These are phyloP conservation scores for Darevskia mixta DNA, from an alignment of 2,797 vertebrate species.

Conservation along the genomic window DNA sequence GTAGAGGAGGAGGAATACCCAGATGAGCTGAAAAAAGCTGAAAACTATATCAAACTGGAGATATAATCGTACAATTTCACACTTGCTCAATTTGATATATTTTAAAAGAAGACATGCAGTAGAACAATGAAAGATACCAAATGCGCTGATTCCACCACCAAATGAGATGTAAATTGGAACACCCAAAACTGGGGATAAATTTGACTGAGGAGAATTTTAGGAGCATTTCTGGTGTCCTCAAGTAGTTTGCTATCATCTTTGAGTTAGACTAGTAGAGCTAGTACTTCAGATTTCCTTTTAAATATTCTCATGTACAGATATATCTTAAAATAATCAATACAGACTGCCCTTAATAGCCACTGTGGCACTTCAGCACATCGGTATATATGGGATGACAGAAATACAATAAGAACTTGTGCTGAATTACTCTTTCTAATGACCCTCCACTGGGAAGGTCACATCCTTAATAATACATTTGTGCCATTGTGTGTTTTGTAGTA, in stretches of 20 bases:
- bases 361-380: conserved; percentile 15
- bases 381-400: conserved; percentile 6
- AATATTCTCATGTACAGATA: neutral
- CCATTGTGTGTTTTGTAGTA: neutral
- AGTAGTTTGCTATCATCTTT: neutral
- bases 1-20: neutral
- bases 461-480: conserved; percentile 10
- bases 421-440: conserved; percentile 23
- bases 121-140: neutral
- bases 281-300: conserved; percentile 6
- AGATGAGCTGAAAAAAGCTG: neutral
- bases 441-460: neutral
- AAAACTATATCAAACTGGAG: neutral
- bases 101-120: no score
- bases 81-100: neutral
- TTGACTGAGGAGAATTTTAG: neutral
- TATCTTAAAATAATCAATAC: conserved; percentile 27
- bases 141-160: neutral
- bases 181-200: neutral
- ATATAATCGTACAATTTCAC: neutral
- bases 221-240: neutral
- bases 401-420: conserved; percentile 16
- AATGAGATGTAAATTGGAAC: neutral
- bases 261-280: neutral
- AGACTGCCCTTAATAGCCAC: conserved; percentile 22